Percentiles rank a stretch among this genome's conserved stretches.
Conservation (phyloP, 1,140 invertebrate genomes). For the Lepidurus arcticus region DNA sequence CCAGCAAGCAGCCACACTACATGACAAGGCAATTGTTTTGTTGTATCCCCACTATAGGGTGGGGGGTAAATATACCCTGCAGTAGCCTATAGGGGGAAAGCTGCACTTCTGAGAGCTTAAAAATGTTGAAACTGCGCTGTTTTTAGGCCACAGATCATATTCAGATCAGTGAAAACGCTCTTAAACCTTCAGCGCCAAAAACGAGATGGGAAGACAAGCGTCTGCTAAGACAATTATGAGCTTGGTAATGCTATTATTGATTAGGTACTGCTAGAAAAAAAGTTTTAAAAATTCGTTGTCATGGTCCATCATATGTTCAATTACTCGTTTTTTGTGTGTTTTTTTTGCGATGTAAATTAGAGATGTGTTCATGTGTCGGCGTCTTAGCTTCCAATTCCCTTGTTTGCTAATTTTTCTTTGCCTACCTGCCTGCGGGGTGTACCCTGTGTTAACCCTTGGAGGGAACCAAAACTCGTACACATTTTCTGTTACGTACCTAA, state of each 20-base stretch:
- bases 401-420: background rate
- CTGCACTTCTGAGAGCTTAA: too few species aligned
- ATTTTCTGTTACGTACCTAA: too few species aligned
- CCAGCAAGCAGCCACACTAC: background rate
- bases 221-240: too few species aligned
- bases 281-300: too few species aligned
- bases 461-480: too few species aligned
- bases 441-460: background rate
- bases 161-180: background rate
- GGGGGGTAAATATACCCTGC: too few species aligned
- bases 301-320: too few species aligned
- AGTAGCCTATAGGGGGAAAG: too few species aligned
- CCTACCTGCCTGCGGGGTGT: too few species aligned
- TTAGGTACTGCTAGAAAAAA: background rate
- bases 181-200: background rate
- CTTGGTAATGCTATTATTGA: background rate
- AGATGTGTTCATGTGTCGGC: background rate
- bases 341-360: too few species aligned
- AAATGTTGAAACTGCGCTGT: background rate
- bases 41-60: too few species aligned
- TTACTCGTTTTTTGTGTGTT: too few species aligned
- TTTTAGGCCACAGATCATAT: background rate
- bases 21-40: background rate
- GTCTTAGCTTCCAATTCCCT: background rate
- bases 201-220: background rate